Evolutionary conservation across 2,888 invertebrate species (phyloP).

Genomic region (Ennomos fuscantarius): DNA sequence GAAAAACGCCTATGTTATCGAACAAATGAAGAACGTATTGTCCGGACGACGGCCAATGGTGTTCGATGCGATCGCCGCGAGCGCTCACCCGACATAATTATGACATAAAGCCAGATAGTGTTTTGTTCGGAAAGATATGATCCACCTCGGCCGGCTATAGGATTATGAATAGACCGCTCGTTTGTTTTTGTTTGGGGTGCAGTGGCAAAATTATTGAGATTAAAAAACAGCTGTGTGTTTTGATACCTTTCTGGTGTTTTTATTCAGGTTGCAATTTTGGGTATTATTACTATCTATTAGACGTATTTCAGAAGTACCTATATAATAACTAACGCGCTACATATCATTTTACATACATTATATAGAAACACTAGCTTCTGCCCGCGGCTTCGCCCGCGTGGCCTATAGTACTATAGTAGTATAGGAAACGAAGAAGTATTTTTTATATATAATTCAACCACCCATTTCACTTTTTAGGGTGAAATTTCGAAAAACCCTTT

Average conservation of each 20-base stretch:
- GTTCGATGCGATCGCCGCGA: slow-evolving; percentile 34
- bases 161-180: slow-evolving; percentile 22
- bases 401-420: too few species aligned
- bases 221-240: slow-evolving; percentile 7
- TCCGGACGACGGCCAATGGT: slow-evolving; percentile 33
- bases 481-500: too few species aligned
- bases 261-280: neutral
- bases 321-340: too few species aligned
- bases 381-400: too few species aligned
- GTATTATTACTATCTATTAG: too few species aligned
- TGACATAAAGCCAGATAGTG: slow-evolving; percentile 59
- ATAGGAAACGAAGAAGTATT: too few species aligned
- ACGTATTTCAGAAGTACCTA: too few species aligned
- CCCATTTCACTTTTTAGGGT: too few species aligned
- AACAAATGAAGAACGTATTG: slow-evolving; percentile 57
- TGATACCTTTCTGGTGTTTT: neutral
- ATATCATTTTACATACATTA: too few species aligned
- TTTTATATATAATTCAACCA: too few species aligned
- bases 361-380: too few species aligned
- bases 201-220: slow-evolving; percentile 21
- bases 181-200: slow-evolving; percentile 28
- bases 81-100: slow-evolving; percentile 51
- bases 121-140: slow-evolving; percentile 50
- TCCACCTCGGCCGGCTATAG: slow-evolving; percentile 27
- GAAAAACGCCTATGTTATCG: slow-evolving; percentile 38